Evolutionary conservation across 2,888 invertebrate species (phyloP), one percentile per base, ranked within the genome.

Genomic region (Dolichopus griseipennis): DNA sequence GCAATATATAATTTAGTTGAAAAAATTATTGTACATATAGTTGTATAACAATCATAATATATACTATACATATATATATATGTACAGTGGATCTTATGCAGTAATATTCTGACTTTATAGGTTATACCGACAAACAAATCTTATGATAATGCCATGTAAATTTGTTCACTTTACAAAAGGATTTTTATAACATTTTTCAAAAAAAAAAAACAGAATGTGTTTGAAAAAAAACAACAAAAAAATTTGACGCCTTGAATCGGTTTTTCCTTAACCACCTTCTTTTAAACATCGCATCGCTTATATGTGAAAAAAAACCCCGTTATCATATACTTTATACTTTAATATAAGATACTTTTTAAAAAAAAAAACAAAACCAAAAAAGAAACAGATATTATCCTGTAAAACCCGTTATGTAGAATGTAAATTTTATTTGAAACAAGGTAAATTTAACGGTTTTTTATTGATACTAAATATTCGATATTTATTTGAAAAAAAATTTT

Each of bases 141-240:
- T 52, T 52, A 52, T 52, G 52, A 52, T 52, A 52, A 52, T 52
- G n/a, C 52, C 52, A 52, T 52, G 52, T 52, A 52, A 52, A 52
- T 52, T 52, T 52, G 52, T 52, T 52, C 52, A 18, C 15, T 52
- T 52, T 52, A 52, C 52, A 52, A 52, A 52, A 18, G 18, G 52
- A 52, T 52, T 52, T 37, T 52, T 15, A 52, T 52, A 15, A 12
- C 52, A 52, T 52, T 52, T 52, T 52, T 52, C 5, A 27, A 27
- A 52, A 52, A 52, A n/a, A 52, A 52, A n/a, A 52, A 18, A 52
- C 5, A 52, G 18, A n/a, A 37, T 8, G 37, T 37, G 37, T 8
- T 8, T 37, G 37, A 37, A 52, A 52, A 12, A 52, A 52, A 52
- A 18, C 9, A 52, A 52, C 52, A 52, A 52, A 18, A 52, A 52